These are phyloP conservation scores for Mechanitis messenoides DNA, from an alignment of 2,888 invertebrate genomes.

Conservation along the genomic window DNA sequence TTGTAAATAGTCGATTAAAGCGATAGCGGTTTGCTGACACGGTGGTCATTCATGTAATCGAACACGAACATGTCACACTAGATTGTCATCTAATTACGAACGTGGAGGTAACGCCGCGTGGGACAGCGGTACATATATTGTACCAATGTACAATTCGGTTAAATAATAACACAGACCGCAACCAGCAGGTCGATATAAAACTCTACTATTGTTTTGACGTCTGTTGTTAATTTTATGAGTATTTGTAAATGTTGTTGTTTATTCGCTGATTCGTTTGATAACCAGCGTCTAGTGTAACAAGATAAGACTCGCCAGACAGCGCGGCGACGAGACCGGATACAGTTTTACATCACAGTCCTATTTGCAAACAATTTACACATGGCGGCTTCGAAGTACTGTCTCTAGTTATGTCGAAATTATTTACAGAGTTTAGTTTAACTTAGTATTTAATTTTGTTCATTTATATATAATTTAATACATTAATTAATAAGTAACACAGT, in stretches of 20 bases:
- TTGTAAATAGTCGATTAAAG: conserved; percentile 34
- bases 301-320: conserved; percentile 13
- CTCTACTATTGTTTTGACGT: neutral
- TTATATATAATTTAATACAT: too few relatives aligned
- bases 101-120: conserved; percentile 59
- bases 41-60: conserved; percentile 55
- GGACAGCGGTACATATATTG: conserved; percentile 44
- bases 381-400: neutral
- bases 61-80: conserved; percentile 54
- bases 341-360: conserved; percentile 20
- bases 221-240: too few relatives aligned
- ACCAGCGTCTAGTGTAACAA: neutral
- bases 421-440: too few relatives aligned
- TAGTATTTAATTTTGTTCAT: too few relatives aligned
- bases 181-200: conserved; percentile 46
- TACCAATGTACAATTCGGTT: conserved; percentile 46
- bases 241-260: too few relatives aligned
- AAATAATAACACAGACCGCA: conserved; percentile 41
- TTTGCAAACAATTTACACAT: conserved; percentile 12
- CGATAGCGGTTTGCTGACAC: conserved; percentile 37
- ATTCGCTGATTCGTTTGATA: too few relatives aligned
- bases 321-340: conserved; percentile 44
- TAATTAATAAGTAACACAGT: too few relatives aligned
- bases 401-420: neutral
- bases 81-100: conserved; percentile 73